These are phyloP conservation scores for Mya arenaria DNA, from an alignment of 1,140 invertebrate species.

Conservation along the genomic window DNA sequence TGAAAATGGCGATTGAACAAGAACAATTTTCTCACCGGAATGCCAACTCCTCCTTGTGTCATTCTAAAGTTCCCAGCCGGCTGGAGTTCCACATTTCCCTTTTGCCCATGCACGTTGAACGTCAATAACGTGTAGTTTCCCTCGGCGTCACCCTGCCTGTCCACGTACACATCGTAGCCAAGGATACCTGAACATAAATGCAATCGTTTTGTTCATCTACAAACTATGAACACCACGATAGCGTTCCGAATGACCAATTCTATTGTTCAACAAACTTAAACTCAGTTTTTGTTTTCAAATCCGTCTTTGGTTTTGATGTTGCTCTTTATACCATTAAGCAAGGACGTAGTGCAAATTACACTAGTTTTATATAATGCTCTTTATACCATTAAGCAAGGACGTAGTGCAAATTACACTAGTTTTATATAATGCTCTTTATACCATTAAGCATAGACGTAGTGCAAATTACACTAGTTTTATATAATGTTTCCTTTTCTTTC, in stretches of 20 bases:
- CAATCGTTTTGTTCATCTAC: neutral
- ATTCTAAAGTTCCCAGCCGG: conserved; percentile 56
- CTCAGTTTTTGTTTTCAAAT: neutral
- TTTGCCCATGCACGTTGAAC: conserved; percentile 77
- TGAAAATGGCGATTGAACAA: no score
- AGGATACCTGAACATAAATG: conserved; percentile 89
- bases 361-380: no score
- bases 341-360: no score
- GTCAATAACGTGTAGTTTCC: conserved; percentile 97
- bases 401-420: no score
- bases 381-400: no score
- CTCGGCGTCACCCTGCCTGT: conserved; percentile 95
- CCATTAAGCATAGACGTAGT: neutral
- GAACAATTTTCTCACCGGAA: conserved; percentile 59
- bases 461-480: neutral
- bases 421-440: no score
- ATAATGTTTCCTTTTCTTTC: neutral
- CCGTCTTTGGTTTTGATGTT: neutral
- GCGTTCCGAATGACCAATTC: neutral
- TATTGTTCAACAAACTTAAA: neutral
- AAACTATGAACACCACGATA: neutral
- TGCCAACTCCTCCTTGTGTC: conserved; percentile 45
- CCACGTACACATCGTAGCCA: conserved; percentile 94
- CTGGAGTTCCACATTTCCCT: neutral
- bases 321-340: no score